These are phyloP conservation scores for Vipera ursinii DNA, from an alignment of 2,797 vertebrate species.

Conservation along the genomic window DNA sequence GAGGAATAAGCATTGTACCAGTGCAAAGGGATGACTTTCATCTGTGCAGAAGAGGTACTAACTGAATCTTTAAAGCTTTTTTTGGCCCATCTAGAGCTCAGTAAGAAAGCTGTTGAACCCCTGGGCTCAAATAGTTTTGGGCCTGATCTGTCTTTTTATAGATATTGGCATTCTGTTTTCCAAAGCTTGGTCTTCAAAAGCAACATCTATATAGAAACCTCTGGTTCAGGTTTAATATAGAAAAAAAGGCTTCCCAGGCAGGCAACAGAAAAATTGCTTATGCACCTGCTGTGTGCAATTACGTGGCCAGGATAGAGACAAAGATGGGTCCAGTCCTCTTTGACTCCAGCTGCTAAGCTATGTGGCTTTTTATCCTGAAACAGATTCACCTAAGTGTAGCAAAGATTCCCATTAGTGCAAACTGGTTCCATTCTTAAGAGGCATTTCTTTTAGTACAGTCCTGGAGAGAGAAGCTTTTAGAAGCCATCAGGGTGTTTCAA, in stretches of 20 bases:
- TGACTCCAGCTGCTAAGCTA: slow-evolving; percentile 15
- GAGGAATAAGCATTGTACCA: not conserved
- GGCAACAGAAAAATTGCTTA: slow-evolving; percentile 14
- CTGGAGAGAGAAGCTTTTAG: not conserved
- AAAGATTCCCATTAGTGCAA: slow-evolving; percentile 27
- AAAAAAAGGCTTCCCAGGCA: slow-evolving; percentile 3
- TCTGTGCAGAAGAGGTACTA: slow-evolving; percentile 9
- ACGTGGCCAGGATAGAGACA: not conserved
- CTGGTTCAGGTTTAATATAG: slow-evolving; percentile 19
- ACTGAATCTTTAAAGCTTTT: slow-evolving; percentile 7
- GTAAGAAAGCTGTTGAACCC: slow-evolving; percentile 1
- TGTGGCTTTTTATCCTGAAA: slow-evolving; percentile 14
- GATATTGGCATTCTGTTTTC: slow-evolving; percentile 22
- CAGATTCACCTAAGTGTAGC: slow-evolving; percentile 30
- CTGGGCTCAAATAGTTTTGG: slow-evolving; percentile 15
- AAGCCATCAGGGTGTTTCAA: slow-evolving; percentile 19
- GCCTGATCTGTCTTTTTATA: not conserved
- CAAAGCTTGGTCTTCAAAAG: slow-evolving; percentile 23
- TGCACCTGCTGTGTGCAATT: slow-evolving; percentile 15
- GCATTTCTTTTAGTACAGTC: not conserved
- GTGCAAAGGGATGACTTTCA: slow-evolving; percentile 6
- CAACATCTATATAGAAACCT: not conserved
- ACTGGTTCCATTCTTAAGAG: slow-evolving; percentile 6
- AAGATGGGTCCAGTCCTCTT: accelerated
- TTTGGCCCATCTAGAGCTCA: not conserved